Percentiles rank a stretch among this genome's conserved stretches.
These are phyloP conservation scores for Neomonachus schauinslandi DNA, from an alignment of 2,113 vertebrate species.

Conservation along the genomic window DNA sequence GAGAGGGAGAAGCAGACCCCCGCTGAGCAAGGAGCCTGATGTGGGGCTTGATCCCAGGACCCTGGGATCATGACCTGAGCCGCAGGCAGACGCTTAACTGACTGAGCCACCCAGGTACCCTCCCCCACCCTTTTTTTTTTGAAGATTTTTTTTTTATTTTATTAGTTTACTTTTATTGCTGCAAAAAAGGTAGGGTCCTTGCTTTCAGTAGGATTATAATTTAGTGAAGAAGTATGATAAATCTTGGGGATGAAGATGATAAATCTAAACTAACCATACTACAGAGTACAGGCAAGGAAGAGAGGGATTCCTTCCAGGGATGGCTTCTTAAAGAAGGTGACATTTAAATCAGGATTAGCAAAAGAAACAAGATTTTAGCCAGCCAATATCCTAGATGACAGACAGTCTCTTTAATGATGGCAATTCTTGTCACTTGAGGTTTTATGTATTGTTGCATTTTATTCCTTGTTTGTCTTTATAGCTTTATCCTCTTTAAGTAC, in stretches of 20 bases:
- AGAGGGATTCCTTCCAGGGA: neutral
- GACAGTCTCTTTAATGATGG: neutral
- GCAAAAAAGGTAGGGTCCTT: neutral
- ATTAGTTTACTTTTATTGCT: neutral
- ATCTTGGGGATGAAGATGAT: neutral
- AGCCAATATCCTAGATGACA: neutral
- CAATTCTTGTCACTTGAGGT: neutral
- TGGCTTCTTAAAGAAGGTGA: neutral
- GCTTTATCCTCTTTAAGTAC: neutral
- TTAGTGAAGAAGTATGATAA: neutral
- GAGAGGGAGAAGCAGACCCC: too few relatives aligned
- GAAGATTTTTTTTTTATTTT: neutral
- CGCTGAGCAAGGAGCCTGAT: too few relatives aligned
- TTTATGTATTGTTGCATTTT: slow-evolving; percentile 11
- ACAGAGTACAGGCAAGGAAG: neutral
- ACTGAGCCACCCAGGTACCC: too few relatives aligned
- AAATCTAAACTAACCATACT: neutral
- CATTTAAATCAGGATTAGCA: slow-evolving; percentile 9
- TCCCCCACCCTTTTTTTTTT: too few relatives aligned
- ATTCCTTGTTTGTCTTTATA: slow-evolving; percentile 22
- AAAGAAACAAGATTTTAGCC: neutral
- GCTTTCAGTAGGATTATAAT: neutral
- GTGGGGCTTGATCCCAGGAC: too few relatives aligned
- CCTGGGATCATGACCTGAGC: too few relatives aligned
- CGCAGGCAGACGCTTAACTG: too few relatives aligned